Evolutionary conservation across 1,140 invertebrate species (phyloP).

Genomic region (Cephus cinctus): DNA sequence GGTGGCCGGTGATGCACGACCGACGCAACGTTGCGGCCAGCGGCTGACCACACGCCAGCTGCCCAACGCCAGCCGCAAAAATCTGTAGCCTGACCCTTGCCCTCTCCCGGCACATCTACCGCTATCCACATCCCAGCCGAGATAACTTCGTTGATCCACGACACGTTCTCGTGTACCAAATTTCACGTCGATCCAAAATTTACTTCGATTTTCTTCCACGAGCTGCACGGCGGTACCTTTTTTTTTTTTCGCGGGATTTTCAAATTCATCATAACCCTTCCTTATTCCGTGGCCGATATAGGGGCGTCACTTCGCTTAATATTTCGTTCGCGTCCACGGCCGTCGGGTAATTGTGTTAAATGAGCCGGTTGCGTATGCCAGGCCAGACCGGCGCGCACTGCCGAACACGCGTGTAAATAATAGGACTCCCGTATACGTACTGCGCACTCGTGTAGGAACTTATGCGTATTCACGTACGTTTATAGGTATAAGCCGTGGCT

Average conservation of each 20-base stretch:
- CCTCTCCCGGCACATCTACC: slow-evolving; percentile 23
- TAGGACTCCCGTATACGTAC: slow-evolving; percentile 22
- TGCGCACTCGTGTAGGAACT: slow-evolving; percentile 3
- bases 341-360: slow-evolving; percentile 38
- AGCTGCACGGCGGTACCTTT: too few relatives aligned
- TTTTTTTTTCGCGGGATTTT: too few relatives aligned
- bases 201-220: not conserved
- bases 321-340: slow-evolving; percentile 34
- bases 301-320: too few relatives aligned
- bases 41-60: slow-evolving; percentile 53
- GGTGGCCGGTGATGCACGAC: slow-evolving; percentile 51
- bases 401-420: slow-evolving; percentile 22
- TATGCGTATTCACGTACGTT: not conserved
- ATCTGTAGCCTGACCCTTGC: slow-evolving; percentile 40
- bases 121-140: slow-evolving; percentile 4
- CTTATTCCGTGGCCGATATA: too few relatives aligned
- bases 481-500: not conserved
- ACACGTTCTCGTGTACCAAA: too few relatives aligned
- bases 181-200: not conserved
- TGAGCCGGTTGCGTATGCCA: slow-evolving; percentile 32
- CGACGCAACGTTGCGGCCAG: slow-evolving; percentile 44
- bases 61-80: slow-evolving; percentile 46
- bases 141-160: not conserved
- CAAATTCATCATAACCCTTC: too few relatives aligned
- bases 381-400: slow-evolving; percentile 23